A percentile compares a stretch with the other conserved stretches of the same genome.
Conservation (phyloP, 2,797 vertebrate species). For the Vespertilio murinus region DNA sequence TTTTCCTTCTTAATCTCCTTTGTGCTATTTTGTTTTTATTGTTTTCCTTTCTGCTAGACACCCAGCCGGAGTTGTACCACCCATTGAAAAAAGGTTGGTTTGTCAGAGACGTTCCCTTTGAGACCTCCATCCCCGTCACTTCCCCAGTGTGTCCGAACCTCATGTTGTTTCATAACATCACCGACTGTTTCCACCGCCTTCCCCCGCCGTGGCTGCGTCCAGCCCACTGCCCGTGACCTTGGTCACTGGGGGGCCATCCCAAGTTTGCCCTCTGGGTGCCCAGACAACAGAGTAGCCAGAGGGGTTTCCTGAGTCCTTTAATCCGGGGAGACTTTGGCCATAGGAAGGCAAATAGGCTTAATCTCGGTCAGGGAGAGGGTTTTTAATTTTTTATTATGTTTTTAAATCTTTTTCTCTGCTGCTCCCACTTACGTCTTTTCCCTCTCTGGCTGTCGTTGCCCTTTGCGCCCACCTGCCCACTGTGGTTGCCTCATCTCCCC, state of each 20-base stretch:
- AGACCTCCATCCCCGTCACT: conserved; percentile 77
- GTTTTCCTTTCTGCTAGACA: conserved; percentile 94
- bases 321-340: neutral
- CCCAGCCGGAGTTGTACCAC: conserved; percentile 96
- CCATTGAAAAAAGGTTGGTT: conserved; percentile 99
- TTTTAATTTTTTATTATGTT: neutral
- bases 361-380: neutral
- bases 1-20: conserved; percentile 87
- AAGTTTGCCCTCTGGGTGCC: neutral
- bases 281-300: neutral
- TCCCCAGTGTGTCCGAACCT: conserved; percentile 79
- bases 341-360: neutral
- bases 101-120: conserved; percentile 80
- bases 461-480: neutral
- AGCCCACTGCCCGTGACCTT: neutral
- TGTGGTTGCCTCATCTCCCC: neutral
- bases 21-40: conserved; percentile 91
- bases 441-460: neutral
- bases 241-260: neutral
- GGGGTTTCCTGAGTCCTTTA: neutral
- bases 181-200: conserved; percentile 71
- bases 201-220: conserved; percentile 14
- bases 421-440: neutral
- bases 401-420: neutral
- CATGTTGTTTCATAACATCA: conserved; percentile 81